A percentile compares a stretch with the other conserved stretches of the same genome.
Evolutionary conservation across 2,888 invertebrate species (phyloP).

Genomic region (Tortrix viridana): DNA sequence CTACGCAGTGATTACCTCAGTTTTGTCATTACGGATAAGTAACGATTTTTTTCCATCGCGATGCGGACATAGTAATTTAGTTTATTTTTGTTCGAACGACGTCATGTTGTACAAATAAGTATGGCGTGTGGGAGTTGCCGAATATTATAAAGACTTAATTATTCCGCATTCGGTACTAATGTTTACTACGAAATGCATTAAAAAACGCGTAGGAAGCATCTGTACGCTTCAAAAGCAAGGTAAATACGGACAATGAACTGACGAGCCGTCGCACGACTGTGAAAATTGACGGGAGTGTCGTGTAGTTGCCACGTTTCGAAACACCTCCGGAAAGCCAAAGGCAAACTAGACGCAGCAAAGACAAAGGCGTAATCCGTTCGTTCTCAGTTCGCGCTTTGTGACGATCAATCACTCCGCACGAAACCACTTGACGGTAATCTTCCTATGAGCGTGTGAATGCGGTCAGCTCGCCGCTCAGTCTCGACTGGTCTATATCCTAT

Average conservation of each 20-base stretch:
- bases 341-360: slow-evolving; percentile 51
- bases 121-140: slow-evolving; percentile 40
- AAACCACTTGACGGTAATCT: slow-evolving; percentile 70
- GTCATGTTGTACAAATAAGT: slow-evolving; percentile 42
- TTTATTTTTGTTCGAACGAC: slow-evolving; percentile 39
- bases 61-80: slow-evolving; percentile 35
- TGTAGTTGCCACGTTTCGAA: slow-evolving; percentile 27
- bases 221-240: slow-evolving; percentile 20
- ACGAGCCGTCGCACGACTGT: not conserved
- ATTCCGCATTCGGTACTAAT: slow-evolving; percentile 40
- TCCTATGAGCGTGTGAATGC: slow-evolving; percentile 76
- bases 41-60: slow-evolving; percentile 24
- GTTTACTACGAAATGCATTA: slow-evolving; percentile 39
- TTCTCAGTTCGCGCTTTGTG: slow-evolving; percentile 61
- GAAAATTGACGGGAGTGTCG: slow-evolving; percentile 21
- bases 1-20: slow-evolving; percentile 2
- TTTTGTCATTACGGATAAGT: slow-evolving; percentile 29
- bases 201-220: slow-evolving; percentile 31
- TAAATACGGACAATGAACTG: slow-evolving; percentile 30
- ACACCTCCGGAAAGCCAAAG: slow-evolving; percentile 35
- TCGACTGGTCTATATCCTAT: slow-evolving; percentile 69
- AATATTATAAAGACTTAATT: slow-evolving; percentile 41
- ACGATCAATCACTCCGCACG: slow-evolving; percentile 75
- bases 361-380: slow-evolving; percentile 69
- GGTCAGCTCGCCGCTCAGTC: slow-evolving; percentile 60